phyloP scores from a whole-genome alignment of 2,113 vertebrate species.

The Austrofundulus limnaeus region DNA sequence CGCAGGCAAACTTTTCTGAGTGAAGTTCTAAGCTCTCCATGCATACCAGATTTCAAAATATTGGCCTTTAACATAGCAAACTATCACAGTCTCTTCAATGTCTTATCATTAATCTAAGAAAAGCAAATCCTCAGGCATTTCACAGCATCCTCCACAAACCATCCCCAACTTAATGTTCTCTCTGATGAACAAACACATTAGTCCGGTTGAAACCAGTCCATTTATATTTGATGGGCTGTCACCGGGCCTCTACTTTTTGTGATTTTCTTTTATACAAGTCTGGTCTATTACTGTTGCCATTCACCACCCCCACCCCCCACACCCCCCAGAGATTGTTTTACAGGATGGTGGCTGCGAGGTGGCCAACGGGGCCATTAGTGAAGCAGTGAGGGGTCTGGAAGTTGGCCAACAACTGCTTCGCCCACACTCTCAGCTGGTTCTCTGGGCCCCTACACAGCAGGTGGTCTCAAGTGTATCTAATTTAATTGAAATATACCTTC shows the following conservation, averaged over 20 bases:
- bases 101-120: conserved; percentile 46
- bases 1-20: too few species aligned
- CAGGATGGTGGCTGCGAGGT: conserved; percentile 44
- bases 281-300: conserved; percentile 51
- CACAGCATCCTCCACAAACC: conserved; percentile 27
- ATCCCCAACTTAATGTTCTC: conserved; percentile 62
- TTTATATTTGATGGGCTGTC: conserved; percentile 75
- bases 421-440: conserved; percentile 55
- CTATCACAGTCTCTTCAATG: conserved; percentile 32
- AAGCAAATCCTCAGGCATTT: conserved; percentile 62
- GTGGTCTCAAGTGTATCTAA: conserved; percentile 48
- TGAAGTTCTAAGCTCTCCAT: too few species aligned
- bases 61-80: neutral
- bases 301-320: conserved; percentile 22
- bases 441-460: conserved; percentile 52
- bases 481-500: conserved; percentile 62
- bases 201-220: conserved; percentile 47
- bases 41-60: neutral
- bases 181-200: conserved; percentile 80
- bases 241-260: conserved; percentile 21
- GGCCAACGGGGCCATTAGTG: conserved; percentile 66
- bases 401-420: conserved; percentile 65
- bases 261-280: conserved; percentile 64
- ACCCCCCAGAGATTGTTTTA: conserved; percentile 52
- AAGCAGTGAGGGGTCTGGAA: conserved; percentile 63